phyloP scores from a whole-genome alignment of 1,140 invertebrate species.

The Papilio helenus region DNA sequence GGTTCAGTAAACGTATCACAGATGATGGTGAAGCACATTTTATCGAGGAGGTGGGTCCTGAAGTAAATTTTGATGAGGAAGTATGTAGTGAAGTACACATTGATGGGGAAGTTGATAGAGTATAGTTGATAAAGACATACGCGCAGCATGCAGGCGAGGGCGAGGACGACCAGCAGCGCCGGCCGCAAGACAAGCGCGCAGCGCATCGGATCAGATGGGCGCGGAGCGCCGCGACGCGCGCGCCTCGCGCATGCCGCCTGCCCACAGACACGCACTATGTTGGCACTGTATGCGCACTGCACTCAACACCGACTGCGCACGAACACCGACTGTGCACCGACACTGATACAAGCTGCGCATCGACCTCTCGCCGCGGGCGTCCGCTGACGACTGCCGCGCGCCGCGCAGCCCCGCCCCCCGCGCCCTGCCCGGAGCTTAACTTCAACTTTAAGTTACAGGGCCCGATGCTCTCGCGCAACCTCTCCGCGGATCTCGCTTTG shows the following conservation, averaged over 20 bases:
- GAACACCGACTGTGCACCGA: constrained; percentile 39
- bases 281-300: constrained; percentile 46
- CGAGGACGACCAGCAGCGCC: constrained; percentile 70
- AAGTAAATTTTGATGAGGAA: neutral
- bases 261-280: constrained; percentile 41
- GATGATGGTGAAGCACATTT: too few species aligned
- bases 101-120: neutral
- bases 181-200: constrained; percentile 53
- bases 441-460: constrained; percentile 24
- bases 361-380: constrained; percentile 37
- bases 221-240: constrained; percentile 59
- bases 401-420: constrained; percentile 49
- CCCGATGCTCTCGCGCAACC: constrained; percentile 44
- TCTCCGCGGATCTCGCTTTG: constrained; percentile 31
- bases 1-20: too few species aligned
- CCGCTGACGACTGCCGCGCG: constrained; percentile 61
- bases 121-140: constrained; percentile 49
- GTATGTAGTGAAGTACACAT: neutral
- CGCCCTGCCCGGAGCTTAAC: constrained; percentile 46
- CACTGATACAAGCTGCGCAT: constrained; percentile 34
- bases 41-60: neutral
- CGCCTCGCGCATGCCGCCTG: constrained; percentile 61
- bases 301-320: constrained; percentile 48
- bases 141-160: constrained; percentile 68
- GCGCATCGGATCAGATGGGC: constrained; percentile 70